phyloP scores from a whole-genome alignment of 2,888 invertebrate genomes.

The Conomelus anceps region DNA sequence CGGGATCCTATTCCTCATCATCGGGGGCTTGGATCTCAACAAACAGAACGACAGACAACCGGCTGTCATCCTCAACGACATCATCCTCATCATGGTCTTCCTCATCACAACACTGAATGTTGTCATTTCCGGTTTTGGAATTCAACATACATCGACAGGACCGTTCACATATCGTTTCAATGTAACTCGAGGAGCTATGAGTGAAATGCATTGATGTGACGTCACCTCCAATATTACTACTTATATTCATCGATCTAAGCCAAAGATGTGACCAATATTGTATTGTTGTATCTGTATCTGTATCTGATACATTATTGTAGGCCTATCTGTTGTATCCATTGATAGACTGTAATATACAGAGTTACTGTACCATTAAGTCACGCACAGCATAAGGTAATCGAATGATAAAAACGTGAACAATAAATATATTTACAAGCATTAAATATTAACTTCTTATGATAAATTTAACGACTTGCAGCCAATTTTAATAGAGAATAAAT shows the following conservation, averaged over 20 bases:
- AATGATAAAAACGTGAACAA: too few species aligned
- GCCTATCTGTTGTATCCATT: too few species aligned
- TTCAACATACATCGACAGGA: conserved; percentile 46
- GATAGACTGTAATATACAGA: too few species aligned
- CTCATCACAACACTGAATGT: conserved; percentile 74
- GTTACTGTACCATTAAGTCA: too few species aligned
- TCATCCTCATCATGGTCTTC: conserved; percentile 73
- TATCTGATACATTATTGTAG: neutral
- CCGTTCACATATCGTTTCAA: neutral
- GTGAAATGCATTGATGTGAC: neutral
- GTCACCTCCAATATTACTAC: neutral
- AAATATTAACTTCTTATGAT: too few species aligned
- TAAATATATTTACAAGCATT: too few species aligned
- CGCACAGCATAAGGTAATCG: too few species aligned
- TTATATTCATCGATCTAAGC: neutral
- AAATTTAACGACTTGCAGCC: too few species aligned
- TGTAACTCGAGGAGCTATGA: neutral
- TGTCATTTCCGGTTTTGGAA: conserved; percentile 75
- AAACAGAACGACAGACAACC: conserved; percentile 63
- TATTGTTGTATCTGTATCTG: neutral
- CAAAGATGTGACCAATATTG: neutral
- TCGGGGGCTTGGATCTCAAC: conserved; percentile 78
- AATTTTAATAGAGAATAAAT: too few species aligned
- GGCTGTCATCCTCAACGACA: conserved; percentile 72
- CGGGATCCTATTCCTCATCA: conserved; percentile 72